Percentiles rank a stretch among this genome's conserved stretches.
These are phyloP conservation scores for Scopus umbretta DNA, from an alignment of 2,113 vertebrate species.

Conservation along the genomic window DNA sequence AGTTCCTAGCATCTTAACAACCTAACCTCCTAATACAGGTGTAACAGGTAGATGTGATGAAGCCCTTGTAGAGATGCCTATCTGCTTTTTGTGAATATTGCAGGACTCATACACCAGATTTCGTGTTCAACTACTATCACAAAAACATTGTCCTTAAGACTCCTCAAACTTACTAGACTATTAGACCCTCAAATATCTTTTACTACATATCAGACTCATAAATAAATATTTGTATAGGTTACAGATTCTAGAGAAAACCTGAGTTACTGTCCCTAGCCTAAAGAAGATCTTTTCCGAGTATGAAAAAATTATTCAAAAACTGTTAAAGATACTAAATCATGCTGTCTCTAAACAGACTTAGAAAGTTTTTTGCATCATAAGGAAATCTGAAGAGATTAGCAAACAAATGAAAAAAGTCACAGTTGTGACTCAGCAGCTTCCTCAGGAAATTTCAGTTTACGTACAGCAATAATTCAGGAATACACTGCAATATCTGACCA, in stretches of 20 bases:
- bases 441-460: neutral
- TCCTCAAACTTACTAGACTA: neutral
- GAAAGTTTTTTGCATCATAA: neutral
- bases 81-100: neutral
- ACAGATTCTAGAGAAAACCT: neutral
- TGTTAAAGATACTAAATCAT: neutral
- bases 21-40: neutral
- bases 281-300: neutral
- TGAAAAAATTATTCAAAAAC: neutral
- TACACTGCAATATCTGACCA: neutral
- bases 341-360: neutral
- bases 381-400: neutral
- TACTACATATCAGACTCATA: neutral
- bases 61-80: neutral
- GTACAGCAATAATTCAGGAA: neutral
- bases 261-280: neutral
- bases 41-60: neutral
- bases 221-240: neutral
- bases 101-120: neutral
- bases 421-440: neutral
- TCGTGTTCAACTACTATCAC: neutral
- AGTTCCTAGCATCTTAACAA: neutral
- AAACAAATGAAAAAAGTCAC: neutral
- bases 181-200: neutral
- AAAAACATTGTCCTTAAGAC: neutral